Base-by-base conservation (phyloP, 2,888 invertebrate genomes). In the Azorinus chamasolen region DNA sequence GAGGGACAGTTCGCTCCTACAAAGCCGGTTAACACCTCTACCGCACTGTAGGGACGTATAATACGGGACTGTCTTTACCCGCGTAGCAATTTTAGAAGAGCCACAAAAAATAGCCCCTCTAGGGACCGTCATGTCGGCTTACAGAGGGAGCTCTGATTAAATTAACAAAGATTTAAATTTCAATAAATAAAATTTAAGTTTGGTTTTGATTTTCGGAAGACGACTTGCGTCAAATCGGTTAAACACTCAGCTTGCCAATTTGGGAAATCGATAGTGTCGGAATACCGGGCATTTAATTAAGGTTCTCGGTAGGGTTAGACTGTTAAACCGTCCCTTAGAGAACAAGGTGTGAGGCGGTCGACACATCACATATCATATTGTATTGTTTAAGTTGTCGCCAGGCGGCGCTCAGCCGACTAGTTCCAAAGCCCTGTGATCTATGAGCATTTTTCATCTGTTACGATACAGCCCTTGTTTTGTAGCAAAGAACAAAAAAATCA, bases 131-230 rank as follows among this genome's bases (percentile, higher is more conserved):
- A 45, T 18, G 20, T 16, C 20, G 45, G 45, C n/a, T 5, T 18
- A 45, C 20, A 5, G 45, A 16, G 53, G 10, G 53, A n/a, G 3
- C 22, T 14, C 10, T 16, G 25, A 69, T 39, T 69, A 25, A 62
- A 61, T 61, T 69, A 61, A 69, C 61, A 61, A 62, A 69, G 61
- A 61, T 69, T 57, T 45, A 61, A 37, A 62, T 39, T 69, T 61
- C 54, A 69, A 69, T 69, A 69, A 69, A 69, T 54, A 59, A 69
- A 61, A 24, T 69, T 45, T 32, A 69, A 54, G 45, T 69, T 37
- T 45, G 51, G 45, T 69, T 54, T 59, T 27, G 41, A 53, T 54
- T 69, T 59, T 32, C 25, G 10, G 32, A 58, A 59, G 58, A n/a
- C 12, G 24, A 50, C 14, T 45, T 5, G 45, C 20, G 50, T 50